These are phyloP conservation scores for Aythya baeri DNA, from an alignment of 2,113 vertebrate species.

Conservation along the genomic window DNA sequence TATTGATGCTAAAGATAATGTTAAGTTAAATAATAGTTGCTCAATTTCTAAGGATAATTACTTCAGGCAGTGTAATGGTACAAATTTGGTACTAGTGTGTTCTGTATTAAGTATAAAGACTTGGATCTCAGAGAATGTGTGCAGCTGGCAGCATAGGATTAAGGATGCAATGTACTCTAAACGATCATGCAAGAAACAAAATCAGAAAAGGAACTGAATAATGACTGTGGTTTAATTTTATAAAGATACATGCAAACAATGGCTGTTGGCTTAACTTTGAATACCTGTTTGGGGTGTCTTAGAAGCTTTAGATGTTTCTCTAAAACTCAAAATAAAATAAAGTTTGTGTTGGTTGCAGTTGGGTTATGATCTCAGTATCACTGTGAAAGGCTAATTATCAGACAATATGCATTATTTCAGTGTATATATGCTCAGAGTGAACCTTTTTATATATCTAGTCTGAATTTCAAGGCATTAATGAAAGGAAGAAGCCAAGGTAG, in stretches of 20 bases:
- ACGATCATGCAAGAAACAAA: background rate
- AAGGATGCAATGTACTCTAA: background rate
- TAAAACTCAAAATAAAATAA: background rate
- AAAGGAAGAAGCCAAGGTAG: background rate
- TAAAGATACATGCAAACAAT: background rate
- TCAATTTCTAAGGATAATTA: background rate
- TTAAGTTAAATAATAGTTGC: background rate
- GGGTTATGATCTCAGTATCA: background rate
- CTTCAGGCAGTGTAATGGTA: background rate
- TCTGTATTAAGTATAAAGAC: background rate
- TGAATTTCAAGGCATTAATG: background rate
- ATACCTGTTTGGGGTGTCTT: slow-evolving; percentile 19
- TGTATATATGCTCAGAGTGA: background rate
- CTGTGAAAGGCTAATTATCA: background rate
- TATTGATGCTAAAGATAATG: background rate
- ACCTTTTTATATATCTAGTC: background rate
- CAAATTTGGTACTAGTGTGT: background rate
- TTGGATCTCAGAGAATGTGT: background rate
- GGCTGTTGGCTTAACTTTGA: slow-evolving; percentile 29
- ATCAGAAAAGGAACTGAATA: background rate
- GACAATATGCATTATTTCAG: background rate
- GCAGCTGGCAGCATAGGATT: background rate
- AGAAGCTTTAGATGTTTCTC: background rate
- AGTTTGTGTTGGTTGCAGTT: background rate
- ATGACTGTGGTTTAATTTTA: background rate